phyloP scores from a whole-genome alignment of 1,140 invertebrate species.

The Aleiodes sp. region DNA sequence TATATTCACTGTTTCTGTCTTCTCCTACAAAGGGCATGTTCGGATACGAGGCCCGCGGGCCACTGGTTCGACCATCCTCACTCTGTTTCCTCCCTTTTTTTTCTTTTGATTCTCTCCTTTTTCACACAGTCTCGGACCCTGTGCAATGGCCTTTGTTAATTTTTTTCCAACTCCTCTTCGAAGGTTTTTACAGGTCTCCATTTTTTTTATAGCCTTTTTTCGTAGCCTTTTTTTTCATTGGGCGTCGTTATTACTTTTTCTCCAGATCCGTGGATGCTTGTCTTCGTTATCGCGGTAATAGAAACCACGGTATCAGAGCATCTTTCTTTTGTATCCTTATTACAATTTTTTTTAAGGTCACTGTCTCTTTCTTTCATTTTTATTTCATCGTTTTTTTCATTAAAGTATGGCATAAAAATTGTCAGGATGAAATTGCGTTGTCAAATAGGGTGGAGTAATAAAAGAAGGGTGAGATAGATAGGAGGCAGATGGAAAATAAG shows the following conservation, averaged over 20 bases:
- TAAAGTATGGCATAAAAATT: slow-evolving; percentile 3
- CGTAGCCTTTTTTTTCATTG: not conserved
- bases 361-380: no score
- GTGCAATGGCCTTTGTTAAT: slow-evolving; percentile 28
- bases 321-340: slow-evolving; percentile 15
- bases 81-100: not conserved
- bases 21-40: slow-evolving; percentile 29
- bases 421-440: slow-evolving; percentile 21
- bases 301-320: slow-evolving; percentile 12
- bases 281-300: slow-evolving; percentile 37
- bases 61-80: slow-evolving; percentile 27
- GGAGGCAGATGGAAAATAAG: not conserved
- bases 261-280: slow-evolving; percentile 26
- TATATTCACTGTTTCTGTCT: no score
- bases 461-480: slow-evolving; percentile 13
- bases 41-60: slow-evolving; percentile 17
- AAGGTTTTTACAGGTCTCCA: not conserved
- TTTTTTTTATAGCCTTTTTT: slow-evolving; percentile 2
- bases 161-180: slow-evolving; percentile 14
- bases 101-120: slow-evolving; percentile 22
- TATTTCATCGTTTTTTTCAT: no score
- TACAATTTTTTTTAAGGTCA: not conserved
- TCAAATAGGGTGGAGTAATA: slow-evolving; percentile 9
- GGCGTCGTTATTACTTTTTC: slow-evolving; percentile 38
- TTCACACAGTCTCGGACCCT: slow-evolving; percentile 27